A percentile compares a stretch with the other conserved stretches of the same genome.
phyloP scores from a whole-genome alignment of 2,113 vertebrate genomes.

The Amphiprion percula region DNA sequence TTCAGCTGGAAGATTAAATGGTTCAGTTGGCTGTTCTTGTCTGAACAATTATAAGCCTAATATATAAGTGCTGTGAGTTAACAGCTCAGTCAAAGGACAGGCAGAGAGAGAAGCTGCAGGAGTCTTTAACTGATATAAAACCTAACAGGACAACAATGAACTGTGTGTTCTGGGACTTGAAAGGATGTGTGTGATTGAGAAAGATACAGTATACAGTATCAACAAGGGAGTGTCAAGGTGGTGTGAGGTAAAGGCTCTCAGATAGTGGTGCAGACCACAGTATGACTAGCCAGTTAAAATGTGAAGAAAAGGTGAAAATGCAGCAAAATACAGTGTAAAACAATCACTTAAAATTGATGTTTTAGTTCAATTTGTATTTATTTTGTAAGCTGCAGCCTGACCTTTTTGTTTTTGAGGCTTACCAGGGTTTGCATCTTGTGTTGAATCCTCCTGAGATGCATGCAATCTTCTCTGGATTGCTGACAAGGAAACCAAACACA shows the following conservation, averaged over 20 bases:
- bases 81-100: constrained; percentile 14
- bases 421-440: too few species aligned
- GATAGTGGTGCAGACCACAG: background rate
- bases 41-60: constrained; percentile 53
- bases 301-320: background rate
- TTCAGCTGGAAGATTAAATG: constrained; percentile 50
- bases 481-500: background rate
- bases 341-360: background rate
- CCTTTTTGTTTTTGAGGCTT: background rate
- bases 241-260: background rate
- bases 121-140: constrained; percentile 6
- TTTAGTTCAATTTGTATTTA: background rate
- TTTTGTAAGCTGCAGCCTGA: background rate
- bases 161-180: background rate
- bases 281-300: background rate
- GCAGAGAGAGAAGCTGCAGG: background rate
- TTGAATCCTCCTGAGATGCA: background rate
- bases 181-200: background rate
- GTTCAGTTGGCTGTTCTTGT: constrained; percentile 43
- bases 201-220: background rate
- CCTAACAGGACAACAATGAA: background rate
- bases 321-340: background rate
- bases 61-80: constrained; percentile 24
- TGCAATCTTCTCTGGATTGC: background rate
- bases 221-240: background rate